Conservation (phyloP, 2,888 invertebrate species). For the Chesias legatella region DNA sequence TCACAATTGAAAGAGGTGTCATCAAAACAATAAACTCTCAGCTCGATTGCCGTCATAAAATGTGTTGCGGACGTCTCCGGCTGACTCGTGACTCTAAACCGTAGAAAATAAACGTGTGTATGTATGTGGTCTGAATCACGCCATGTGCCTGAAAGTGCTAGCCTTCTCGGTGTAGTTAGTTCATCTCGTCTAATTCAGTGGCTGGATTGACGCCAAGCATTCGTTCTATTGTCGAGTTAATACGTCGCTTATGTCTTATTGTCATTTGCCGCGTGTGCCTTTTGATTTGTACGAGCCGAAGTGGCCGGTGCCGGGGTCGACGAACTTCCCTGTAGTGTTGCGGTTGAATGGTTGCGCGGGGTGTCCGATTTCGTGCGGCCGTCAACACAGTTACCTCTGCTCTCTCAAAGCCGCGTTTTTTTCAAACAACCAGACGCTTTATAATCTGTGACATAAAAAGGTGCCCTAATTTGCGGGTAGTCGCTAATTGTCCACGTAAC, state of each 20-base stretch:
- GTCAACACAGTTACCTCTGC: conserved; percentile 36
- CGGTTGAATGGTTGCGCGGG: conserved; percentile 48
- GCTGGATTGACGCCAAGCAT: conserved; percentile 71
- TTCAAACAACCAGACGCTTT: conserved; percentile 20
- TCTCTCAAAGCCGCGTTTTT: conserved; percentile 37
- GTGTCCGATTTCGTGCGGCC: conserved; percentile 47
- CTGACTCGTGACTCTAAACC: conserved; percentile 15
- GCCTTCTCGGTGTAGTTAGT: conserved; percentile 43
- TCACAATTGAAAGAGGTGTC: conserved; percentile 19
- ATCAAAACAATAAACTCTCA: conserved; percentile 20
- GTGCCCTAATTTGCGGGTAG: conserved; percentile 39
- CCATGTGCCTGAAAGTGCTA: conserved; percentile 29
- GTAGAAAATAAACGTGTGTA: conserved; percentile 9
- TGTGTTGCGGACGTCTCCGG: conserved; percentile 13
- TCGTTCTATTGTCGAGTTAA: conserved; percentile 68
- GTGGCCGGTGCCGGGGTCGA: conserved; percentile 48
- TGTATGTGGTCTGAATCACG: conserved; percentile 15
- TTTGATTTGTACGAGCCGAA: conserved; percentile 37
- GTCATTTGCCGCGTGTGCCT: conserved; percentile 49
- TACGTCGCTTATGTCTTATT: conserved; percentile 58
- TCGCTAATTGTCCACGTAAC: conserved; percentile 30
- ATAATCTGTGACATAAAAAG: conserved; percentile 19
- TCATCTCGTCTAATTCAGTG: conserved; percentile 65
- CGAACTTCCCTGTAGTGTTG: conserved; percentile 57
- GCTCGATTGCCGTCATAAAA: conserved; percentile 20